Percentiles rank a stretch among this genome's conserved stretches.
phyloP scores from a whole-genome alignment of 1,140 invertebrate species.

The Drosophila dunni region DNA sequence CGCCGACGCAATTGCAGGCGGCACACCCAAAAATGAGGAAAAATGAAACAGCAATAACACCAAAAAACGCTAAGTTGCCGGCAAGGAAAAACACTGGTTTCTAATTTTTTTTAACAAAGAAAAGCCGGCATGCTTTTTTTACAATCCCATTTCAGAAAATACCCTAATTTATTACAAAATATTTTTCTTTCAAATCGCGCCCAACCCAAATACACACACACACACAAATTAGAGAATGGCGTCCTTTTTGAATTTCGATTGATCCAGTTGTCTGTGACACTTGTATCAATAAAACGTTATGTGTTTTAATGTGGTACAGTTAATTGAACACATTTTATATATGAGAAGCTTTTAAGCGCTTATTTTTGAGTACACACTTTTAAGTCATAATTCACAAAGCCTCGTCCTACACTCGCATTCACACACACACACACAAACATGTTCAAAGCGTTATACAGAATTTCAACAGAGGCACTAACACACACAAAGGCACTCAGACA shows the following conservation, averaged over 20 bases:
- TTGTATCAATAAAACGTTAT: slow-evolving; percentile 30
- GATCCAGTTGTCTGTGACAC: slow-evolving; percentile 50
- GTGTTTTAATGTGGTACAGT: slow-evolving; percentile 19
- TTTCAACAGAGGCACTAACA: slow-evolving; percentile 74
- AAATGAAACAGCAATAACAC: slow-evolving; percentile 59
- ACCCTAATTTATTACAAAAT: slow-evolving; percentile 9
- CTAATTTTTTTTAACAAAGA: slow-evolving; percentile 6
- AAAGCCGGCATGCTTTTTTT: slow-evolving; percentile 5
- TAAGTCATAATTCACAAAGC: slow-evolving; percentile 44
- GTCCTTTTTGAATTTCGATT: slow-evolving; percentile 66
- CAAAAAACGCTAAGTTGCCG: slow-evolving; percentile 18
- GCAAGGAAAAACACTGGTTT: not conserved
- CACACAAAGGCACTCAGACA: slow-evolving; percentile 61
- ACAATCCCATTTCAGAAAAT: not conserved
- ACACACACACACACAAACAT: slow-evolving; percentile 54
- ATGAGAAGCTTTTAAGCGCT: slow-evolving; percentile 6
- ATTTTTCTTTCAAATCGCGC: slow-evolving; percentile 31
- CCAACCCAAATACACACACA: slow-evolving; percentile 28
- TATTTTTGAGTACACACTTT: slow-evolving; percentile 25
- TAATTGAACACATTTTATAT: slow-evolving; percentile 10
- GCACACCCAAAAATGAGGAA: slow-evolving; percentile 79
- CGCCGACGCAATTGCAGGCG: slow-evolving; percentile 76
- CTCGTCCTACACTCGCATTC: slow-evolving; percentile 55
- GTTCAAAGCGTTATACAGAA: slow-evolving; percentile 79
- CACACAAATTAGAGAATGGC: slow-evolving; percentile 55